These are phyloP conservation scores for Nematolebias whitei DNA, from an alignment of 2,113 vertebrate species.

Conservation along the genomic window DNA sequence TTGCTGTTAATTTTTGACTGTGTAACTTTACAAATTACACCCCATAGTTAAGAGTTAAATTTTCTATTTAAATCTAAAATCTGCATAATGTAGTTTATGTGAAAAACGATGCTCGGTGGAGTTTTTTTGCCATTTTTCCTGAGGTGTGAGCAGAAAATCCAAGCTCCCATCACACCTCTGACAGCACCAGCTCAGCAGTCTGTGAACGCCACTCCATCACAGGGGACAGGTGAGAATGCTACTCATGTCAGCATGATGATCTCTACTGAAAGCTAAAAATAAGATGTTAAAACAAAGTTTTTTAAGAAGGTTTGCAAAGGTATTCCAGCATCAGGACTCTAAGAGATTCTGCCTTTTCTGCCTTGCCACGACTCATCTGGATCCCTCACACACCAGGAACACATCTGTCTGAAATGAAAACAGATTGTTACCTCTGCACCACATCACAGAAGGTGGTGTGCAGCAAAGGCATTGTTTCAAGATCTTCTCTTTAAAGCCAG, in stretches of 20 bases:
- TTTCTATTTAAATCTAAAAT: no score
- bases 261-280: constrained; percentile 62
- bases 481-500: no score
- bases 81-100: constrained; percentile 40
- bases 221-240: constrained; percentile 42
- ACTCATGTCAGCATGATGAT: constrained; percentile 48
- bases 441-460: constrained; percentile 19
- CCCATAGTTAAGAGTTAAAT: no score
- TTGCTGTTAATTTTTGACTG: no score
- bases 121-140: constrained; percentile 53
- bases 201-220: constrained; percentile 61
- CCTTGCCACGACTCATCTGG: constrained; percentile 38
- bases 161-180: constrained; percentile 59
- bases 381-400: constrained; percentile 29
- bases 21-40: no score
- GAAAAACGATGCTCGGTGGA: constrained; percentile 57
- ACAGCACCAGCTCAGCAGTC: constrained; percentile 60
- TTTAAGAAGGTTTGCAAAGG: constrained; percentile 45
- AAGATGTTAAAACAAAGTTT: constrained; percentile 62
- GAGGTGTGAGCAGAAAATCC: constrained; percentile 43
- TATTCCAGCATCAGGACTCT: constrained; percentile 48
- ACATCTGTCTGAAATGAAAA: constrained; percentile 45
- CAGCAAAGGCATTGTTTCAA: constrained; percentile 26
- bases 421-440: constrained; percentile 40
- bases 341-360: no score